phyloP scores from a whole-genome alignment of 2,888 invertebrate genomes.

The Meghimatium bilineatum region DNA sequence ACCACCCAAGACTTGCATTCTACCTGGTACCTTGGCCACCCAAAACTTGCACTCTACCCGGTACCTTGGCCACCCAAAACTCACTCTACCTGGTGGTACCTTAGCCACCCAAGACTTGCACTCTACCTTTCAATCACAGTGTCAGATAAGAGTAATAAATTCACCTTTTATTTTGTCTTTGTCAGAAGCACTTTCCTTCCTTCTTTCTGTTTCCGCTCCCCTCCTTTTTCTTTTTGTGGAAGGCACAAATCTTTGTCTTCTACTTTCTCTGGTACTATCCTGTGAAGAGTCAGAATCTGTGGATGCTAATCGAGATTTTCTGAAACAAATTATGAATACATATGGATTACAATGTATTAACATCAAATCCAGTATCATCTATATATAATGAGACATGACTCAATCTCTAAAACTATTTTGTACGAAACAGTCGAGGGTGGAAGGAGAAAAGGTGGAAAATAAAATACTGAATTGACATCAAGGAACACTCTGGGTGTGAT shows the following conservation, averaged over 20 bases:
- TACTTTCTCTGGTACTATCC: neutral
- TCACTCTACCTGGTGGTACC: too few relatives aligned
- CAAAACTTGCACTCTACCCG: too few relatives aligned
- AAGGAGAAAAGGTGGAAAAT: too few relatives aligned
- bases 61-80: too few relatives aligned
- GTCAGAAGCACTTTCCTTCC: neutral
- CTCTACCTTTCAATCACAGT: neutral
- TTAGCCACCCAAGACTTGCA: too few relatives aligned
- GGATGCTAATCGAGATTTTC: neutral
- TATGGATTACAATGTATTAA: neutral
- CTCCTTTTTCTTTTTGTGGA: neutral
- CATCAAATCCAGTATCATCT: neutral
- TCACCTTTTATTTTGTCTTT: conserved; percentile 19
- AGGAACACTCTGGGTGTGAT: too few relatives aligned
- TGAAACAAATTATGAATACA: neutral
- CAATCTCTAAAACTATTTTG: too few relatives aligned
- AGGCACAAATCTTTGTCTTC: neutral
- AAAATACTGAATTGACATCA: too few relatives aligned
- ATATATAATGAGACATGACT: too few relatives aligned
- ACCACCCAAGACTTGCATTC: too few relatives aligned
- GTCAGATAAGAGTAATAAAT: neutral
- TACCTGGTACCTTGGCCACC: too few relatives aligned
- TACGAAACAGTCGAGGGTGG: too few relatives aligned
- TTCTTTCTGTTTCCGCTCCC: neutral
- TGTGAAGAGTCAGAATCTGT: neutral